Evolutionary conservation across 2,797 vertebrate species (phyloP), one percentile per base, ranked within the genome.

Genomic region (Gastrophryne carolinensis): DNA sequence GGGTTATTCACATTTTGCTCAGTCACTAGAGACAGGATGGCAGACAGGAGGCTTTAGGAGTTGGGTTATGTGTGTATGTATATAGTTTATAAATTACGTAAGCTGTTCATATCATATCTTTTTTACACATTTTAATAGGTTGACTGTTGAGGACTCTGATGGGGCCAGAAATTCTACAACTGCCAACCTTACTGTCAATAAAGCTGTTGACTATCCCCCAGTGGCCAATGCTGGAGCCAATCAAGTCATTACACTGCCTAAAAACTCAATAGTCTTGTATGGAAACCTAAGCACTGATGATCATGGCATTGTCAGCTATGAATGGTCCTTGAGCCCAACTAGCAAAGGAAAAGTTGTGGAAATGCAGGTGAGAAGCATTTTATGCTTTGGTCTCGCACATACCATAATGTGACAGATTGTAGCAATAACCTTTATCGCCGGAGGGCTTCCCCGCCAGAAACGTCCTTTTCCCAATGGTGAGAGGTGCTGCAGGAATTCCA

Each of bases 341-440:
- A 99, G 96, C 89, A 98, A 98, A 81, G 96, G 94, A 81, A 99
- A 99, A 67, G 98, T 99, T 83, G 91, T 98, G 85, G 97, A 98
- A 85, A 98, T 99, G 98, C 98, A 99, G 95, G 98, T 98, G 84
- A 86, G 90, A 78, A 8, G 19, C 27, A 6, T 9, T 1, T 47
- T n/a, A n/a, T n/a, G n/a, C n/a, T n/a, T n/a, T n/a, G n/a, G n/a
- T n/a, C n/a, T n/a, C n/a, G n/a, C n/a, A n/a, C n/a, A n/a, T n/a
- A n/a, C n/a, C n/a, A n/a, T n/a, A n/a, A n/a, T n/a, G n/a, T n/a
- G n/a, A n/a, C n/a, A n/a, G n/a, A n/a, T n/a, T n/a, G n/a, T n/a
- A n/a, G n/a, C n/a, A n/a, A n/a, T n/a, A n/a, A n/a, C n/a, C n/a
- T n/a, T n/a, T n/a, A n/a, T n/a, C n/a, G n/a, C n/a, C n/a, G n/a